phyloP scores from a whole-genome alignment of 2,113 vertebrate species.

The Corvus hawaiiensis region DNA sequence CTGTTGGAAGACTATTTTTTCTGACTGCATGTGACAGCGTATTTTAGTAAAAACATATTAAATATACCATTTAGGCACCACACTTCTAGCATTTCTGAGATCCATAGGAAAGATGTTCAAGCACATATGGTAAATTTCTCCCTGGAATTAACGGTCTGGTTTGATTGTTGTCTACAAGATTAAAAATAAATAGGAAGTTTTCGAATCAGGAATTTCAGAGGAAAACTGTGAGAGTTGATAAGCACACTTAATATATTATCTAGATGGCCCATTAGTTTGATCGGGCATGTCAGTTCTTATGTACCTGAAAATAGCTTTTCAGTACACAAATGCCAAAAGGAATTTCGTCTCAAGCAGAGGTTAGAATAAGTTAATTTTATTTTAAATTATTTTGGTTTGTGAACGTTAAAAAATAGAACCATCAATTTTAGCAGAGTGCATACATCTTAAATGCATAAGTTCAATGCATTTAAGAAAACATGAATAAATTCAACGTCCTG shows the following conservation, averaged over 20 bases:
- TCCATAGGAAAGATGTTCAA: background rate
- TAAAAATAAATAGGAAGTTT: slow-evolving; percentile 40
- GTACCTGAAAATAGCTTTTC: slow-evolving; percentile 10
- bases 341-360: background rate
- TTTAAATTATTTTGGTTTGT: background rate
- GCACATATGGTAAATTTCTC: slow-evolving; percentile 4
- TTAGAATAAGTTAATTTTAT: slow-evolving; percentile 32
- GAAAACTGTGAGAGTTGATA: slow-evolving; percentile 43
- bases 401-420: background rate
- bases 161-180: slow-evolving; percentile 32
- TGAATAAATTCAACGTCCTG: background rate
- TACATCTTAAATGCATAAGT: background rate
- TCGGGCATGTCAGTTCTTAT: background rate
- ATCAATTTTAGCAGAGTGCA: background rate
- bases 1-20: background rate
- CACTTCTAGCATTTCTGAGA: slow-evolving; percentile 14
- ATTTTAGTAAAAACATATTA: slow-evolving; percentile 29
- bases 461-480: background rate
- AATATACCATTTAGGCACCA: slow-evolving; percentile 19
- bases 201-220: slow-evolving; percentile 23
- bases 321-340: background rate
- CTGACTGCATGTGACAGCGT: background rate
- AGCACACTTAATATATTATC: background rate
- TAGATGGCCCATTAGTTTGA: slow-evolving; percentile 33
- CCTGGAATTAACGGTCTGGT: background rate